Evolutionary conservation across 1,140 invertebrate species (phyloP), one percentile per base, ranked within the genome.

Genomic region (Lepidurus packardi): DNA sequence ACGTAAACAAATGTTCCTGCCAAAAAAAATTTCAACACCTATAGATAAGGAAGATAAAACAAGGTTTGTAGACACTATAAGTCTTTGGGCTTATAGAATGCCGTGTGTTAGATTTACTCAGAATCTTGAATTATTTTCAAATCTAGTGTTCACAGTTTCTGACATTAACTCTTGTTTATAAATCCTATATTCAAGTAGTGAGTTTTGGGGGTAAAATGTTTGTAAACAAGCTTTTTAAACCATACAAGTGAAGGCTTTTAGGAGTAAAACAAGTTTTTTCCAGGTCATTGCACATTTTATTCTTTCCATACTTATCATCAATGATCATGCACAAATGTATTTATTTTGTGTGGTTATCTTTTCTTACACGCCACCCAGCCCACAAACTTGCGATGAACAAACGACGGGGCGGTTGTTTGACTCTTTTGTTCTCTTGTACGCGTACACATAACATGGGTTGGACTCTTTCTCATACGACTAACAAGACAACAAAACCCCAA

Each of bases 231-330:
- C n/a, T n/a, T n/a, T 34, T 34, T 11, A 65, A 65, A 65, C 1
- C 1, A 0, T 65, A n/a, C 3, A 11, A 65, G 10, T 65, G 5
- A 65, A 65, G 8, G 5, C 7, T 65, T 9, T 65, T 16, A 7
- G 16, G 16, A 65, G 13, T 65, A 65, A 65, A 65, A 8, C 10
- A 16, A 65, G 53, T 65, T 65, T 16, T 65, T 65, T 65, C 34
- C 6, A 65, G 53, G 53, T 65, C 53, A 65, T 65, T 65, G 53
- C n/a, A 65, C 53, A 65, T 65, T 65, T 65, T 65, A 65, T 65
- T 65, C 53, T 13, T 65, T 65, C 53, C 9, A 65, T 65, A 16
- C 45, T 47, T 47, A 25, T n/a, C n/a, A 47, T n/a, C 47, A 65
- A 13, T 65, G 9, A 65, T 65, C 53, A 65, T 65, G 53, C 53